phyloP scores from a whole-genome alignment of 30 jellyfish, hydroid and myxozoan species.

The Haliclystus octoradiatus region DNA sequence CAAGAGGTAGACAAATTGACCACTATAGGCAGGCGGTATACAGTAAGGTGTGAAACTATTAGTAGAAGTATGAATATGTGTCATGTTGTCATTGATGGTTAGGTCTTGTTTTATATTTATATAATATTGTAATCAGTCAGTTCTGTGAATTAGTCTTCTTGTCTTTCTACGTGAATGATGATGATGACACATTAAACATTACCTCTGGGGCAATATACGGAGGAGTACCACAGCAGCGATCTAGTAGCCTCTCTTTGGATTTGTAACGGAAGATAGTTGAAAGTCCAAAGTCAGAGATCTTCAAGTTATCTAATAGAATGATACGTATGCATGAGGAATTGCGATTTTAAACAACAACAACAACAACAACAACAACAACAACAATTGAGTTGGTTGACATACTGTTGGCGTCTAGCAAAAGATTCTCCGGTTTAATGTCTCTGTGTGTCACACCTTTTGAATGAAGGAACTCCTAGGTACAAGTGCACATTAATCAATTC shows the following conservation, averaged over 20 bases:
- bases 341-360: too few species aligned
- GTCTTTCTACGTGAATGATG: too few species aligned
- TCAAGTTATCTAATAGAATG: conserved; percentile 72
- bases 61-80: too few species aligned
- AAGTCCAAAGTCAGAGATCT: conserved; percentile 90
- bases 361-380: neutral
- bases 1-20: too few species aligned
- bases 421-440: conserved; percentile 91
- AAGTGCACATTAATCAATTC: neutral
- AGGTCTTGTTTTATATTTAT: too few species aligned
- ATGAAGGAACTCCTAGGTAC: conserved; percentile 75
- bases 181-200: too few species aligned
- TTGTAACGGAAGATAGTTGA: conserved; percentile 87
- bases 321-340: too few species aligned
- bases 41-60: too few species aligned
- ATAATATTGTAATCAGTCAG: too few species aligned
- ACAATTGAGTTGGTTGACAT: conserved; percentile 1
- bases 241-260: conserved; percentile 69
- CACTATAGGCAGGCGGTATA: too few species aligned
- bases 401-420: conserved; percentile 78
- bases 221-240: conserved; percentile 96
- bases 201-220: conserved; percentile 99
- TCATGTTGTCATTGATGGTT: too few species aligned
- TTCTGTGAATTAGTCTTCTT: too few species aligned
- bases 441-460: conserved; percentile 94